Percentiles rank a stretch among this genome's conserved stretches.
phyloP scores from a whole-genome alignment of 2,113 vertebrate species.

The Piaya cayana region DNA sequence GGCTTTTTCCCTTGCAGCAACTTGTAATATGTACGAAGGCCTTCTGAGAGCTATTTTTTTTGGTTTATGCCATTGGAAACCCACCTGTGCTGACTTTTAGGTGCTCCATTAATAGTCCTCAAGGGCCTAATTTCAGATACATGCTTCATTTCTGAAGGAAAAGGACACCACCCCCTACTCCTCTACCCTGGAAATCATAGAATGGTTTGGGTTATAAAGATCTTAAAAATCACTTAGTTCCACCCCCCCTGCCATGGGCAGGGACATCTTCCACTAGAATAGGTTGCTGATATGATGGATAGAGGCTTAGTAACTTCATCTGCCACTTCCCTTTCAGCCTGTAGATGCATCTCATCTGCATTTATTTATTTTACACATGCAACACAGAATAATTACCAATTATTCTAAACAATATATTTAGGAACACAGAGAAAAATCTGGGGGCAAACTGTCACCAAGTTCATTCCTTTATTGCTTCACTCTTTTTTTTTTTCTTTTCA shows the following conservation, averaged over 20 bases:
- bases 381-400: background rate
- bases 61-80: background rate
- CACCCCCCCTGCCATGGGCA: no score
- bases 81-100: slow-evolving; percentile 2
- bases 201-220: no score
- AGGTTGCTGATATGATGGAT: no score
- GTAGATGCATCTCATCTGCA: no score
- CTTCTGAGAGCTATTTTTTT: background rate
- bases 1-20: background rate
- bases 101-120: background rate
- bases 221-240: no score
- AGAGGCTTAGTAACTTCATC: no score
- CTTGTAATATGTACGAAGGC: background rate
- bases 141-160: slow-evolving; percentile 7
- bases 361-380: background rate
- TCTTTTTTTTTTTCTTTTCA: background rate
- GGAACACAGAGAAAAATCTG: background rate
- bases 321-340: no score
- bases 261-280: no score
- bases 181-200: no score
- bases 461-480: background rate
- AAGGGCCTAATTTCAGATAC: background rate
- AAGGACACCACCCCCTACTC: background rate
- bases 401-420: background rate
- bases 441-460: background rate